Evolutionary conservation across 2,888 invertebrate species (phyloP).

Genomic region (Andrena haemorrhoa): DNA sequence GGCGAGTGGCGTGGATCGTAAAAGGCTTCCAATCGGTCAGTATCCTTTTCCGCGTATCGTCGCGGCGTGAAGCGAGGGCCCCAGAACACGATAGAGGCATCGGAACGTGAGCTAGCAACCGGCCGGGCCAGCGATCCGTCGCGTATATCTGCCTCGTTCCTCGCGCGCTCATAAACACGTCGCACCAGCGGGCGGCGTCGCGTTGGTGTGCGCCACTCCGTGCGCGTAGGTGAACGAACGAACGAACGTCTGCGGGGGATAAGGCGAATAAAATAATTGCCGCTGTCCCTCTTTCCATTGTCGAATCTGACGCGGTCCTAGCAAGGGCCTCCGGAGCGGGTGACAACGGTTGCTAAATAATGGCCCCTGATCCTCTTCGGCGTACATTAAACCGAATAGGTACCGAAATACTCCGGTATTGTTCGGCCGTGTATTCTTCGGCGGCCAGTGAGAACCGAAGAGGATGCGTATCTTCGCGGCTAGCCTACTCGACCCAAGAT

Average conservation of each 20-base stretch:
- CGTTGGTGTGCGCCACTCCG: slow-evolving; percentile 25
- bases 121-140: slow-evolving; percentile 34
- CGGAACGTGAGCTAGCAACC: slow-evolving; percentile 45
- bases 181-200: slow-evolving; percentile 33
- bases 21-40: slow-evolving; percentile 70
- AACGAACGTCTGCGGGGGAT: slow-evolving; percentile 66
- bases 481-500: background rate
- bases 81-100: slow-evolving; percentile 37
- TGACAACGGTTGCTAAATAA: background rate
- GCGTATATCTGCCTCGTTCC: slow-evolving; percentile 41
- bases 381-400: too few species aligned
- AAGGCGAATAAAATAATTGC: slow-evolving; percentile 67
- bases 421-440: too few species aligned
- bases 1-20: slow-evolving; percentile 48
- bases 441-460: background rate
- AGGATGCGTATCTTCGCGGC: background rate
- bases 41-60: slow-evolving; percentile 63
- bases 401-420: too few species aligned
- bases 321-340: background rate
- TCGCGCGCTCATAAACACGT: slow-evolving; percentile 61
- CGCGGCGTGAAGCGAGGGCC: slow-evolving; percentile 52
- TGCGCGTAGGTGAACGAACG: slow-evolving; percentile 67
- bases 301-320: slow-evolving; percentile 2
- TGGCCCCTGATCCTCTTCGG: too few species aligned
- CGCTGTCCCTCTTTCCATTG: slow-evolving; percentile 25